phyloP scores from a whole-genome alignment of 2,888 invertebrate genomes.

The Noctua janthe region DNA sequence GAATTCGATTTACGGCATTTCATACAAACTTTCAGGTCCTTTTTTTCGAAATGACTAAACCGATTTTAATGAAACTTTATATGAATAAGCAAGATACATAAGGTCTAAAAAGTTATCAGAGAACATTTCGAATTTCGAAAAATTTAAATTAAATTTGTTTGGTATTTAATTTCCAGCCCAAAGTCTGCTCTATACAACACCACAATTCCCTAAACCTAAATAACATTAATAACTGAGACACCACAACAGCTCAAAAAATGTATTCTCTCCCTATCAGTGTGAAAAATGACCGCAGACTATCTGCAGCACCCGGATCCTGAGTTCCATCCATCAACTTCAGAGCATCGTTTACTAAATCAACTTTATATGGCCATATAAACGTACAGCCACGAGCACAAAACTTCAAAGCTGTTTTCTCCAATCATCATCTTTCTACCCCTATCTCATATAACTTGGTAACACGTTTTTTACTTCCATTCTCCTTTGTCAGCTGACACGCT shows the following conservation, averaged over 20 bases:
- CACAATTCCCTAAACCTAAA: slow-evolving; percentile 1
- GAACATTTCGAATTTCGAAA: no score
- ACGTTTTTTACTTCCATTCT: neutral
- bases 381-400: slow-evolving; percentile 15
- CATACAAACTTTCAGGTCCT: no score
- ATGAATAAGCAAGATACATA: no score
- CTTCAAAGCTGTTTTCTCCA: neutral
- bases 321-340: slow-evolving; percentile 64
- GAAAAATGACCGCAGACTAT: slow-evolving; percentile 60
- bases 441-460: neutral
- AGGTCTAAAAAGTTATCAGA: no score
- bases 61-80: no score
- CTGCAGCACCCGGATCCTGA: slow-evolving; percentile 31
- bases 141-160: no score
- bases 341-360: slow-evolving; percentile 60
- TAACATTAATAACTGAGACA: slow-evolving; percentile 43
- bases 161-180: neutral
- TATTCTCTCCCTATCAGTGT: slow-evolving; percentile 39
- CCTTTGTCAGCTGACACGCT: neutral
- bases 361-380: slow-evolving; percentile 36
- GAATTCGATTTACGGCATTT: no score
- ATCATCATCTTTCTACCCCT: neutral
- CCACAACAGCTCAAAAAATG: slow-evolving; percentile 33
- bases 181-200: neutral
- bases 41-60: no score